phyloP scores from a whole-genome alignment of 2,113 vertebrate genomes.

The Nyctereutes procyonoides region DNA sequence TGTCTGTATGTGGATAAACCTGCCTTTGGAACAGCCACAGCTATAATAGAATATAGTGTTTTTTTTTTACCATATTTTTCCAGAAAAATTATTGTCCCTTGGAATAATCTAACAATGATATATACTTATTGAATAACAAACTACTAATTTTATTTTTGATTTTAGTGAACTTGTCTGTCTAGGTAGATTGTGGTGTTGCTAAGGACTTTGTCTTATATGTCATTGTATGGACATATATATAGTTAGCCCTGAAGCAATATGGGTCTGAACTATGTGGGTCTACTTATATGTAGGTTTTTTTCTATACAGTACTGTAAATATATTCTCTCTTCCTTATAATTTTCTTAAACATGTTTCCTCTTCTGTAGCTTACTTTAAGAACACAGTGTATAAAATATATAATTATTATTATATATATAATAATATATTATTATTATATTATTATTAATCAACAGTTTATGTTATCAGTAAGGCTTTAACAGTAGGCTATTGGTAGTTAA shows the following conservation, averaged over 20 bases:
- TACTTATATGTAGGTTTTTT: not conserved
- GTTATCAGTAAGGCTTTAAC: not conserved
- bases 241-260: not conserved
- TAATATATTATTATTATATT: not conserved
- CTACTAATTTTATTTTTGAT: not conserved
- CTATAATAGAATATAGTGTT: not conserved
- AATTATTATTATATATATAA: not conserved
- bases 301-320: not conserved
- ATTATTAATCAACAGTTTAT: not conserved
- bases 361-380: not conserved
- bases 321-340: not conserved
- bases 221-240: fast-evolving
- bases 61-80: not conserved
- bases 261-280: not conserved
- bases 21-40: not conserved
- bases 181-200: not conserved
- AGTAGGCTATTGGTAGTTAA: not conserved
- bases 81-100: not conserved
- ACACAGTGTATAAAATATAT: not conserved
- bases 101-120: not conserved
- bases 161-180: not conserved
- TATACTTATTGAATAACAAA: not conserved
- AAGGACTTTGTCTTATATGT: not conserved
- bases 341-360: not conserved
- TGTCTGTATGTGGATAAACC: not conserved